Base-by-base conservation (phyloP, 2,888 invertebrate genomes). In the Lathronympha strigana region DNA sequence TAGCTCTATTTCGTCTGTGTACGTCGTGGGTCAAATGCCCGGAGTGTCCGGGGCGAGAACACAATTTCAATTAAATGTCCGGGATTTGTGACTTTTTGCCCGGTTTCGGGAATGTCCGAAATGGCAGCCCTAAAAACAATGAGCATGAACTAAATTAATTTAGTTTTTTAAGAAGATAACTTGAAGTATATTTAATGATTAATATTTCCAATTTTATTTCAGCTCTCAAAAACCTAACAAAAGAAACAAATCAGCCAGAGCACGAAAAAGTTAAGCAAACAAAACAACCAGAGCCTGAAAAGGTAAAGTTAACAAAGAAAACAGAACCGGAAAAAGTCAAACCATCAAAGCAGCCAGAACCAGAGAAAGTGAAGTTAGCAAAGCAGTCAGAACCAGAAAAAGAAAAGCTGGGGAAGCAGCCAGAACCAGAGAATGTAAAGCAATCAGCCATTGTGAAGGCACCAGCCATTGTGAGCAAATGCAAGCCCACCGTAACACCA, bases 221-320 rank as follows among this genome's bases (percentile, higher is more conserved):
- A 85, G 84, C 72, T 60, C 67, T 66, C 1, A 86, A 83, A 76
- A 74, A 53, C 66, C 79, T 76, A 68, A 69, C 63, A 63, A 81
- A 78, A 66, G 67, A 60, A 55, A 31, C 63, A 69, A 82, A 79
- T 67, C 83, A 81, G 67, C 68, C 67, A 53, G 83, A 86, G 54
- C 74, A 63, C 69, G 81, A 81, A 23, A 76, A 77, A 61, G 63
- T 66, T 47, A 79, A 78, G 50, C 55, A 62, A 1, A 83, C 78
- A 69, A 43, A 21, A 8, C 40, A 17, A 21, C 15, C 45, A 19
- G 45, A 45, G 11, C 13, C 21, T 11, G 19, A 19, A 2, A 43
- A 43, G 11, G 19, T 43, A 13, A 43, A 43, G 17, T 9, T 5
- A 0, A 82, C 79, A 70, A 43, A 43, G 17, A 17, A 9, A 19